phyloP scores from a whole-genome alignment of 2,113 vertebrate genomes.

The Euleptes europaea region DNA sequence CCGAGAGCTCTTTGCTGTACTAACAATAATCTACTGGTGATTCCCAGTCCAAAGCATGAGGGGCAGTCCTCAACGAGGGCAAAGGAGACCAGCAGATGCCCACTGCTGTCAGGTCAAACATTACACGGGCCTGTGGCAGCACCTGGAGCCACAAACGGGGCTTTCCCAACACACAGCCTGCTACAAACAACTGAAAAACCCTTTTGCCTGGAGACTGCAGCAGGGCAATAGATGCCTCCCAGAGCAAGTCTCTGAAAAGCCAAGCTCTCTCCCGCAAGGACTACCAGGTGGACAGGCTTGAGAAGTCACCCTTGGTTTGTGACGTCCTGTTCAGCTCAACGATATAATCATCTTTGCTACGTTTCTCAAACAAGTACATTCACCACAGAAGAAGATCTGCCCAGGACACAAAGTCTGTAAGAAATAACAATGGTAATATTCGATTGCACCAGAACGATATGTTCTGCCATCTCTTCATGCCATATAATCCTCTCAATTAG shows the following conservation, averaged over 20 bases:
- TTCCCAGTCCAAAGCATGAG: no score
- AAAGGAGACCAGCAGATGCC: not conserved
- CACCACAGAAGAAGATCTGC: not conserved
- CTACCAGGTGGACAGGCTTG: not conserved
- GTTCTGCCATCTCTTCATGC: not conserved
- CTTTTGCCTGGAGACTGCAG: not conserved
- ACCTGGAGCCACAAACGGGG: no score
- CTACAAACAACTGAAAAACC: not conserved
- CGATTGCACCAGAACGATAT: not conserved
- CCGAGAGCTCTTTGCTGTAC: no score
- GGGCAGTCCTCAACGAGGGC: no score
- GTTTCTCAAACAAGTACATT: not conserved
- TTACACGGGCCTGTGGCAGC: not conserved
- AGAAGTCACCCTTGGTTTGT: not conserved
- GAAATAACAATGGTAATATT: not conserved
- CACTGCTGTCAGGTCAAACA: not conserved
- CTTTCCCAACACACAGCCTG: not conserved
- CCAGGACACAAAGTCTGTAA: not conserved
- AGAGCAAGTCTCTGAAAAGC: not conserved
- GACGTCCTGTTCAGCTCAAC: not conserved
- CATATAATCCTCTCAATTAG: not conserved
- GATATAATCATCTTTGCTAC: not conserved
- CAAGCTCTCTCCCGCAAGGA: not conserved
- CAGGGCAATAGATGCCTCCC: not conserved
- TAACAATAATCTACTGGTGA: no score